phyloP scores from a whole-genome alignment of 2,797 vertebrate genomes.

The Sebastes matsubarae region DNA sequence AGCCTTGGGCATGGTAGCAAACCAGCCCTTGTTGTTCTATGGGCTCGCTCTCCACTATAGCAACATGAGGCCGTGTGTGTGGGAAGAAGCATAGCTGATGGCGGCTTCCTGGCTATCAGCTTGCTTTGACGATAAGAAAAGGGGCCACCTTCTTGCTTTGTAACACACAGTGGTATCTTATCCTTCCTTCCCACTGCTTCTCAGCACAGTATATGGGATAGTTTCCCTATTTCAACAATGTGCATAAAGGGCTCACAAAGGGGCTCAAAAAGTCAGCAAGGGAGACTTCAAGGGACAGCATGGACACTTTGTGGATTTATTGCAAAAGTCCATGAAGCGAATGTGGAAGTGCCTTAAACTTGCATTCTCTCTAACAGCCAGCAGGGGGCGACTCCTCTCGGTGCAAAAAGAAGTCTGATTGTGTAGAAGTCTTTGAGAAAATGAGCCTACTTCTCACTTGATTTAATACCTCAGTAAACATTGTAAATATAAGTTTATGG shows the following conservation, averaged over 20 bases:
- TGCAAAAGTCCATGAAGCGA: neutral
- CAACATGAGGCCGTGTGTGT: constrained; percentile 32
- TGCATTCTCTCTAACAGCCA: too few species aligned
- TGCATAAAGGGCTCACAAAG: neutral
- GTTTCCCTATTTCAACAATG: neutral
- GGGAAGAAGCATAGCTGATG: constrained; percentile 27
- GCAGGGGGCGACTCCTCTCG: too few species aligned
- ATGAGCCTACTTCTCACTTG: too few species aligned
- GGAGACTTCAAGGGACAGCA: neutral
- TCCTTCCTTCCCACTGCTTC: neutral
- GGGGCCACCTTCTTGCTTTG: constrained; percentile 4
- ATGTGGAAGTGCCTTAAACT: too few species aligned
- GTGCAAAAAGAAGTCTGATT: too few species aligned
- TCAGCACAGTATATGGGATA: neutral
- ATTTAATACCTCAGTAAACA: too few species aligned
- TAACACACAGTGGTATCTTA: neutral
- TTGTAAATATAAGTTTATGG: too few species aligned
- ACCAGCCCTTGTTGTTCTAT: constrained; percentile 33
- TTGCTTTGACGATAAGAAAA: constrained; percentile 1
- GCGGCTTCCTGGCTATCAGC: constrained; percentile 9
- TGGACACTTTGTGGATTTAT: neutral
- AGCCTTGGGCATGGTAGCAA: constrained; percentile 21
- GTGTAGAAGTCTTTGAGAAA: rapidly evolving
- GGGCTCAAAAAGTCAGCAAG: neutral
- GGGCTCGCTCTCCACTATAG: constrained; percentile 22